phyloP scores from a whole-genome alignment of 2,113 vertebrate genomes.

The Pardalotus punctatus region DNA sequence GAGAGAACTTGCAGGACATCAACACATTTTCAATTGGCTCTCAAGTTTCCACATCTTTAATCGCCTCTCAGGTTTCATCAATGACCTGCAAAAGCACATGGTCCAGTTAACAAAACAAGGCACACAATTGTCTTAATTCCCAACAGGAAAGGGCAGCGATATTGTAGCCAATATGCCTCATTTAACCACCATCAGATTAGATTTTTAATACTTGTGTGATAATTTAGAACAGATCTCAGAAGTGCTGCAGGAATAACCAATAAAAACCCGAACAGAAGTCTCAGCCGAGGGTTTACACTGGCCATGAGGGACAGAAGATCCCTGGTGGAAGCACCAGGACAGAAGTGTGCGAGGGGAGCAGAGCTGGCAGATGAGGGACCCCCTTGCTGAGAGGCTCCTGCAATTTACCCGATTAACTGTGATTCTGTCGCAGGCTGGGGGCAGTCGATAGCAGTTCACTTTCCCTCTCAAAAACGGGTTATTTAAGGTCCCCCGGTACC shows the following conservation, averaged over 20 bases:
- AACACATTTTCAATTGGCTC: not conserved
- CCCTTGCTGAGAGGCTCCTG: not conserved
- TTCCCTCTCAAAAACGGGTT: not conserved
- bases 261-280: not conserved
- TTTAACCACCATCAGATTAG: not conserved
- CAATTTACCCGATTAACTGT: accelerated
- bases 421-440: accelerated
- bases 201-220: accelerated
- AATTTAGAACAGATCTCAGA: not conserved
- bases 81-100: not conserved
- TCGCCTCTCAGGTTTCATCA: not conserved
- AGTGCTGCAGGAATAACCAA: not conserved
- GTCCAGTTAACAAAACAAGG: not conserved
- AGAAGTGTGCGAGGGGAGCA: not conserved
- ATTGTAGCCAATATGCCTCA: not conserved
- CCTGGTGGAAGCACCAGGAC: not conserved
- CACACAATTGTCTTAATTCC: not conserved
- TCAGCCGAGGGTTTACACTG: accelerated
- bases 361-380: not conserved
- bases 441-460: accelerated
- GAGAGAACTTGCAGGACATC: not conserved
- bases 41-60: accelerated
- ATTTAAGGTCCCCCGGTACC: slow-evolving; percentile 65
- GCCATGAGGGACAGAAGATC: not conserved
- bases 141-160: not conserved